A percentile compares a stretch with the other conserved stretches of the same genome.
Evolutionary conservation across 1,140 invertebrate genomes (phyloP).

Genomic region (Brachionus calyciflorus): DNA sequence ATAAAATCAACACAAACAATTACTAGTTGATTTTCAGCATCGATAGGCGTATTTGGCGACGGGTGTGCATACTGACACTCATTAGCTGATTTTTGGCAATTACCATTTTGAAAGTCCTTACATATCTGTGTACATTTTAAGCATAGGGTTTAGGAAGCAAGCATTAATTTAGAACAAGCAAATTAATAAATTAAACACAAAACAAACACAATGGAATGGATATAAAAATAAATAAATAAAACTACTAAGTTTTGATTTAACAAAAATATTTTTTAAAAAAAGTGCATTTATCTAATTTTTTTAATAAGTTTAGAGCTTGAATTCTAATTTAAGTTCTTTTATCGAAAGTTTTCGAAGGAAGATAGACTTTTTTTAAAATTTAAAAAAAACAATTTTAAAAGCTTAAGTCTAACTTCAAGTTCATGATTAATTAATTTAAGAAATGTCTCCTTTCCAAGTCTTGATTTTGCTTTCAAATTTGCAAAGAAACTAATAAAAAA

Average conservation of each 20-base stretch:
- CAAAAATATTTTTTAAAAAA: not conserved
- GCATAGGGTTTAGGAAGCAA: constrained; percentile 18
- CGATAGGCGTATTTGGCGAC: constrained; percentile 74
- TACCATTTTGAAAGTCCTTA: constrained; percentile 94
- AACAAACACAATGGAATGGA: constrained; percentile 26
- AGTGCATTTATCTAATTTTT: constrained; percentile 8
- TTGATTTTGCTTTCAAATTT: no score
- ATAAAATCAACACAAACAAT: constrained; percentile 98
- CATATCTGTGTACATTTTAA: constrained; percentile 72
- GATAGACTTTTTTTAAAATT: no score
- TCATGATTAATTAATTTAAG: no score
- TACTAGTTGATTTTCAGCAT: constrained; percentile 84
- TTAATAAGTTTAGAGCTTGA: not conserved
- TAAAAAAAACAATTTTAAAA: no score
- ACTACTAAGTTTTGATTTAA: constrained; percentile 33
- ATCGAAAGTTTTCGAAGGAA: no score
- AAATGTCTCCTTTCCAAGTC: no score
- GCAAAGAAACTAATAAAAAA: no score
- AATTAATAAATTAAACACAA: constrained; percentile 29
- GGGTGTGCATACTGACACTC: constrained; percentile 97
- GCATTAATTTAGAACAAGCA: constrained; percentile 19
- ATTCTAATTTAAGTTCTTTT: no score
- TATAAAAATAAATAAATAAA: constrained; percentile 19
- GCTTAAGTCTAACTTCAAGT: no score
- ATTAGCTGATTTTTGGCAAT: constrained; percentile 87